Percentiles rank a stretch among this genome's conserved stretches.
Conservation (phyloP, 1,140 invertebrate species). For the Drosophila sproati region DNA sequence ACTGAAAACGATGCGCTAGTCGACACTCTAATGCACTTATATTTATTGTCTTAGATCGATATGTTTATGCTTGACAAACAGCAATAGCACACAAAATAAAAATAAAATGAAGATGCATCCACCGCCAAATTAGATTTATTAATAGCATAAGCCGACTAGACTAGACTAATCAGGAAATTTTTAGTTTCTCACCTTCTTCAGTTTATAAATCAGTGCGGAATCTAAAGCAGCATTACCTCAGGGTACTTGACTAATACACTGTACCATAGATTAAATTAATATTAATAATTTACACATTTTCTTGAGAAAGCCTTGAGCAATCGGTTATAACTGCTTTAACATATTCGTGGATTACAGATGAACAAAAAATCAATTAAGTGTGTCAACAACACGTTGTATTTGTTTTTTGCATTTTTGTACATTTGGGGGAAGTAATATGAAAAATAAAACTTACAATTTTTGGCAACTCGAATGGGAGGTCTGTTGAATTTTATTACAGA, state of each 20-base stretch:
- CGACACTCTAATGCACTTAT: conserved; percentile 5
- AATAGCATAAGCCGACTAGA: not conserved
- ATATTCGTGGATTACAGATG: no score
- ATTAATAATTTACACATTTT: no score
- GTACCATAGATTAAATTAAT: not conserved
- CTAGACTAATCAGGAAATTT: not conserved
- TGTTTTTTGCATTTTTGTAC: not conserved
- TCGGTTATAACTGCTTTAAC: no score
- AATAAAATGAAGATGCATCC: not conserved
- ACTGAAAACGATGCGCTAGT: not conserved
- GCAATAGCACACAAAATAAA: not conserved
- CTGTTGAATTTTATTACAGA: conserved; percentile 7
- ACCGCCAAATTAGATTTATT: not conserved
- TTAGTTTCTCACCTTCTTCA: not conserved
- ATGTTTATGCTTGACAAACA: no score
- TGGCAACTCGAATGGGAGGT: no score
- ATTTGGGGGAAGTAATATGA: no score
- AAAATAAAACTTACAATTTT: no score
- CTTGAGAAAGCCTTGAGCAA: no score
- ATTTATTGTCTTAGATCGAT: not conserved
- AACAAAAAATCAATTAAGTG: no score
- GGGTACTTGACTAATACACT: not conserved
- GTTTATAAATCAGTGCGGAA: not conserved
- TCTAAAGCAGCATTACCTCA: not conserved
- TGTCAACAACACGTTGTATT: no score